Conservation (phyloP, 2,797 vertebrate species). For the Hippoglossus hippoglossus region DNA sequence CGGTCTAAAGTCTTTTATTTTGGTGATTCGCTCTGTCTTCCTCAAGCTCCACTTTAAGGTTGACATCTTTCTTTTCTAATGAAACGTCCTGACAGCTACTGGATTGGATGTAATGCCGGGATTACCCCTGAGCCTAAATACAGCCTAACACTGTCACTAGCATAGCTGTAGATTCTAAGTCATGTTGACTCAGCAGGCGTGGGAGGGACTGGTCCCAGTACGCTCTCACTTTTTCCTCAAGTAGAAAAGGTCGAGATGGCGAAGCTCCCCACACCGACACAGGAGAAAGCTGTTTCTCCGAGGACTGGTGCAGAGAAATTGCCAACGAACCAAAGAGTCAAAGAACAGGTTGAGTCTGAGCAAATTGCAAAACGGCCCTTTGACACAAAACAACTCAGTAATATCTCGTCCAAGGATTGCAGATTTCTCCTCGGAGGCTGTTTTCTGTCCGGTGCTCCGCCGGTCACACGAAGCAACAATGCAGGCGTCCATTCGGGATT, state of each 20-base stretch:
- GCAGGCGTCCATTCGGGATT: conserved; percentile 59
- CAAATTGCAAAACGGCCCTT: conserved; percentile 10
- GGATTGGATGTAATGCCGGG: not conserved
- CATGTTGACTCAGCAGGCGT: too few species aligned
- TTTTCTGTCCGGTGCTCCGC: conserved; percentile 27
- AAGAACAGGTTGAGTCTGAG: not conserved
- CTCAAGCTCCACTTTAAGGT: not conserved
- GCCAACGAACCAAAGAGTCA: not conserved
- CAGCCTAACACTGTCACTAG: not conserved
- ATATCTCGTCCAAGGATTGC: conserved; percentile 2
- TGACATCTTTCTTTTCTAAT: not conserved
- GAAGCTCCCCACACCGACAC: too few species aligned
- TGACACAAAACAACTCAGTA: not conserved
- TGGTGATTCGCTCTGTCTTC: too few species aligned
- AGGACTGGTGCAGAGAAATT: not conserved
- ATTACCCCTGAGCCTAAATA: too few species aligned
- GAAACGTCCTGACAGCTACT: not conserved
- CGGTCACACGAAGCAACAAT: conserved; percentile 49
- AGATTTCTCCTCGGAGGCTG: conserved; percentile 1
- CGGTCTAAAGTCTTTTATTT: not conserved
- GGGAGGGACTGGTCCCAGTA: too few species aligned
- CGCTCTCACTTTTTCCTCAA: too few species aligned
- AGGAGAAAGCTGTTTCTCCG: not conserved
- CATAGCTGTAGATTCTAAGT: too few species aligned
- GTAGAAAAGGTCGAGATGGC: too few species aligned